These are phyloP conservation scores for Cyclophora albipunctata DNA, from an alignment of 2,888 invertebrate species.

Conservation along the genomic window DNA sequence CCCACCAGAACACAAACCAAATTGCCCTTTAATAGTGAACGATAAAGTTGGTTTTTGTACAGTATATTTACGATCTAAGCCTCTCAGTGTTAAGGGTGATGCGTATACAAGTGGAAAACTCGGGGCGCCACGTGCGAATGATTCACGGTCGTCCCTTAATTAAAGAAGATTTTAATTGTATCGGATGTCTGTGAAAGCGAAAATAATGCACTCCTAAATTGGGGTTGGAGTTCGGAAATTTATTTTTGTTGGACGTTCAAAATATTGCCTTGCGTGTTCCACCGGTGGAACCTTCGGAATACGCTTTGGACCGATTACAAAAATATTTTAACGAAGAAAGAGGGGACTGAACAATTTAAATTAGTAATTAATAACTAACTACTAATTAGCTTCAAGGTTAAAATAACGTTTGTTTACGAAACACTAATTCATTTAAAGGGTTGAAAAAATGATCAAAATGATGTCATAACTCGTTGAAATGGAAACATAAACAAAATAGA, in stretches of 20 bases:
- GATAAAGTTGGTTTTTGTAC: constrained; percentile 44
- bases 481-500: constrained; percentile 29
- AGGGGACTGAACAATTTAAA: constrained; percentile 1
- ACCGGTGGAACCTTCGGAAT: constrained; percentile 33
- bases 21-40: constrained; percentile 32
- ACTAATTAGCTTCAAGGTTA: too few relatives aligned
- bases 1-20: constrained; percentile 25
- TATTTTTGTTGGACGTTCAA: constrained; percentile 56
- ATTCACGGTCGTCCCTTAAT: constrained; percentile 74
- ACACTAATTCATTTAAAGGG: too few relatives aligned
- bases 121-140: constrained; percentile 76
- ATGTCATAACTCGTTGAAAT: constrained; percentile 2
- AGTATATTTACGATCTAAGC: constrained; percentile 32
- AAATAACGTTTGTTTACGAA: too few relatives aligned
- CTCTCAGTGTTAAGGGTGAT: constrained; percentile 43
- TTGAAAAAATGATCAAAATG: too few relatives aligned
- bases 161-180: constrained; percentile 78
- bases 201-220: constrained; percentile 76
- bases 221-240: constrained; percentile 66
- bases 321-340: constrained; percentile 1
- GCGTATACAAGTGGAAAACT: constrained; percentile 71
- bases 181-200: constrained; percentile 75
- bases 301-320: constrained; percentile 15
- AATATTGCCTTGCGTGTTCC: constrained; percentile 64
- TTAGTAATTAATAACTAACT: neutral